Evolutionary conservation across 1,140 invertebrate species (phyloP).

Genomic region (Wiebesia pumilae): DNA sequence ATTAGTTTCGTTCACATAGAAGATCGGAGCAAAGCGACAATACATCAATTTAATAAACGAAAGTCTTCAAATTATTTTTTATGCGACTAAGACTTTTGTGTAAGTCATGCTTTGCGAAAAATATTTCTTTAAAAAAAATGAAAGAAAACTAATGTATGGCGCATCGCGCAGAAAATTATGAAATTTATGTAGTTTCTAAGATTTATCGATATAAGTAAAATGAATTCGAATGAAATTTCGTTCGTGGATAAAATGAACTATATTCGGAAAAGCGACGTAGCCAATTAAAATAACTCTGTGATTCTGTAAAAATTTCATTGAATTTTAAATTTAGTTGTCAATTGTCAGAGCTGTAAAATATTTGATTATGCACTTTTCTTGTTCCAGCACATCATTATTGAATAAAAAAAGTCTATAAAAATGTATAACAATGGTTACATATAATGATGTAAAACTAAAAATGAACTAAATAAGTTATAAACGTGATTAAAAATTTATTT

Average conservation of each 20-base stretch:
- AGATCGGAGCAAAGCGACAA: background rate
- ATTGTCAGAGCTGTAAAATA: slow-evolving; percentile 10
- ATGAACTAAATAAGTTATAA: background rate
- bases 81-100: slow-evolving; percentile 15
- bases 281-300: slow-evolving; percentile 24
- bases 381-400: background rate
- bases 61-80: slow-evolving; percentile 38
- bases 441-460: too few relatives aligned
- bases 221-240: slow-evolving; percentile 13
- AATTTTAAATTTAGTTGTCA: slow-evolving; percentile 23
- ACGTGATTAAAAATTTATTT: background rate
- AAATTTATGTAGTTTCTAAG: slow-evolving; percentile 32
- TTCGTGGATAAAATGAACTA: slow-evolving; percentile 3
- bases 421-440: too few relatives aligned
- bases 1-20: background rate
- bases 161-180: background rate
- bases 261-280: slow-evolving; percentile 12
- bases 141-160: background rate
- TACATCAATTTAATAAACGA: slow-evolving; percentile 24
- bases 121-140: slow-evolving; percentile 6
- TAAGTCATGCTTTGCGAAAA: background rate
- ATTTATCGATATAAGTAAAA: background rate
- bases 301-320: slow-evolving; percentile 26
- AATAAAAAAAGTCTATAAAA: background rate
- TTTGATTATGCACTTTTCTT: background rate